These are phyloP conservation scores for Tapirus indicus DNA, from an alignment of 2,797 vertebrate species.

Conservation along the genomic window DNA sequence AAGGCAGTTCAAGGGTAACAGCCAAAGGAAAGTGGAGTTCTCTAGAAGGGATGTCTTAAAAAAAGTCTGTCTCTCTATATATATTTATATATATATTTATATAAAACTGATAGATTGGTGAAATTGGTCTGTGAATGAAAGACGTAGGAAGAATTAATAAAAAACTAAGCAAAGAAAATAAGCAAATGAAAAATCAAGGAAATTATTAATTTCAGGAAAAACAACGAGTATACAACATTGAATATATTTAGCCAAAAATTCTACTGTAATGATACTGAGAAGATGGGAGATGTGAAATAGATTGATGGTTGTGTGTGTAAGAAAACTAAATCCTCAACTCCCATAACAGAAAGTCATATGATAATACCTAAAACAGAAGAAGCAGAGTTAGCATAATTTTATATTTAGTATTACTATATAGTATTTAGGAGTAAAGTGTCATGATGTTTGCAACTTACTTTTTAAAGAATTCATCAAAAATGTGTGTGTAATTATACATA, in stretches of 20 bases:
- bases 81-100: background rate
- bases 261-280: background rate
- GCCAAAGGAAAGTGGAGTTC: background rate
- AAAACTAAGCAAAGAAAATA: background rate
- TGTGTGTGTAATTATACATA: background rate
- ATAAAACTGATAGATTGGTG: background rate
- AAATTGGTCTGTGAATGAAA: background rate
- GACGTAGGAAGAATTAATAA: background rate
- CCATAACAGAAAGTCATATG: background rate
- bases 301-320: background rate
- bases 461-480: background rate
- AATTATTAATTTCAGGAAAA: conserved; percentile 15
- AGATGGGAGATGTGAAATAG: background rate
- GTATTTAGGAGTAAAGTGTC: background rate
- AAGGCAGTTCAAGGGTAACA: background rate
- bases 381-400: background rate
- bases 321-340: conserved; percentile 21
- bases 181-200: conserved; percentile 20
- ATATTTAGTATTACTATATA: background rate
- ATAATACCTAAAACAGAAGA: background rate
- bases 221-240: background rate
- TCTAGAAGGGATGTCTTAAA: background rate
- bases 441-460: background rate
- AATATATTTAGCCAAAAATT: background rate
- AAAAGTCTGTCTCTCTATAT: background rate